Evolutionary conservation across 2,888 invertebrate genomes (phyloP).

Genomic region (Luperina nickerlii): DNA sequence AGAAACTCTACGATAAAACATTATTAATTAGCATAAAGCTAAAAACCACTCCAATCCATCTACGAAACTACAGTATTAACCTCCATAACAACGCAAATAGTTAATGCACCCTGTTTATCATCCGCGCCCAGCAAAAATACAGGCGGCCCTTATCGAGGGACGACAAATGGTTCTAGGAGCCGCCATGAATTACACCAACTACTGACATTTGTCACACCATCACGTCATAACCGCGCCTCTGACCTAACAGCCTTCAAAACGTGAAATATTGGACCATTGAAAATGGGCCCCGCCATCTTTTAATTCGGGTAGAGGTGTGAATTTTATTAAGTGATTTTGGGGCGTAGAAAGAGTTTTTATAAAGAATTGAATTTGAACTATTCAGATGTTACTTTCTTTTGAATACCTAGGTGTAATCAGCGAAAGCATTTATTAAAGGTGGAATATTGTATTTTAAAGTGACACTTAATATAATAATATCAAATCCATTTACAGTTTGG

Average conservation of each 20-base stretch:
- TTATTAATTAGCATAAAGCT: conserved; percentile 18
- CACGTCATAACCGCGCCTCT: conserved; percentile 75
- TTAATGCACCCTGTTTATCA: conserved; percentile 50
- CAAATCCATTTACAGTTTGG: neutral
- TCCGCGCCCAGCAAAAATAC: conserved; percentile 61
- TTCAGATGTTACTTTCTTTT: conserved; percentile 10
- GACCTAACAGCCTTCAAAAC: conserved; percentile 61
- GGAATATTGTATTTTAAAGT: neutral
- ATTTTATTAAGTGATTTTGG: conserved; percentile 31
- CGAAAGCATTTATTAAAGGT: neutral
- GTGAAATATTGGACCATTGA: conserved; percentile 53
- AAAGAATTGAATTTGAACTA: neutral
- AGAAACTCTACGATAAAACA: neutral
- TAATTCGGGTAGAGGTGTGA: conserved; percentile 28
- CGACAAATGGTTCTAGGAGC: conserved; percentile 76
- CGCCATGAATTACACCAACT: conserved; percentile 78
- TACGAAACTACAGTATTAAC: conserved; percentile 15
- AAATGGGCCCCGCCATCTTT: conserved; percentile 31
- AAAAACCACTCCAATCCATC: neutral
- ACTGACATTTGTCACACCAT: conserved; percentile 78
- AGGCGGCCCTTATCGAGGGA: conserved; percentile 70
- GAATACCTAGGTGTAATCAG: neutral
- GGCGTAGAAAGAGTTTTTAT: conserved; percentile 6
- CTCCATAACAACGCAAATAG: conserved; percentile 17
- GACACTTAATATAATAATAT: neutral